A percentile compares a stretch with the other conserved stretches of the same genome.
Conservation (phyloP, 2,888 invertebrate species). For the Heliconius erato region DNA sequence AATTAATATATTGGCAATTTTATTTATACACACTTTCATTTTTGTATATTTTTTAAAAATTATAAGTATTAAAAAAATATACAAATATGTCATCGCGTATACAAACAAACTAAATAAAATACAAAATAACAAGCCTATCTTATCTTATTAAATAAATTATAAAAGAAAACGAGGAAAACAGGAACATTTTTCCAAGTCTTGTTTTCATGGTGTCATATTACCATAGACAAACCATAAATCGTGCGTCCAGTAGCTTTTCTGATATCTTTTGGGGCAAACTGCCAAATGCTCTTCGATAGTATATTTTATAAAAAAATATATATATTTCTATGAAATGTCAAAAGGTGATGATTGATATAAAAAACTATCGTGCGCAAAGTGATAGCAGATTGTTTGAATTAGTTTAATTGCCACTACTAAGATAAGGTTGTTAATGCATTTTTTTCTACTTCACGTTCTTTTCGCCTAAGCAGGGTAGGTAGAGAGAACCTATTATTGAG, state of each 20-base stretch:
- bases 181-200: neutral
- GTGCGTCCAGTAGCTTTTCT: slow-evolving; percentile 25
- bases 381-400: neutral
- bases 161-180: neutral
- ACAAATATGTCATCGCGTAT: too few relatives aligned
- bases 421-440: too few relatives aligned
- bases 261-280: slow-evolving; percentile 28
- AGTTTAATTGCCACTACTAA: neutral
- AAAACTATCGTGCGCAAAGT: slow-evolving; percentile 5
- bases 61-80: too few relatives aligned
- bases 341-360: slow-evolving; percentile 35
- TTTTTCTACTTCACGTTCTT: neutral
- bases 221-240: slow-evolving; percentile 40
- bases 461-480: neutral
- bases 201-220: slow-evolving; percentile 27
- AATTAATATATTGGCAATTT: too few relatives aligned
- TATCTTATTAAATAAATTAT: slow-evolving; percentile 4
- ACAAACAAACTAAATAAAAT: neutral
- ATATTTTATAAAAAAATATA: slow-evolving; percentile 24
- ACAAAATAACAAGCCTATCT: neutral
- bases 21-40: too few relatives aligned
- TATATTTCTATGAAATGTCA: slow-evolving; percentile 34
- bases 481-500: neutral
- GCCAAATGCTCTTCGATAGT: slow-evolving; percentile 36
- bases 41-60: too few relatives aligned